Evolutionary conservation across 2,888 invertebrate species (phyloP).

Genomic region (Pterostichus madidus): DNA sequence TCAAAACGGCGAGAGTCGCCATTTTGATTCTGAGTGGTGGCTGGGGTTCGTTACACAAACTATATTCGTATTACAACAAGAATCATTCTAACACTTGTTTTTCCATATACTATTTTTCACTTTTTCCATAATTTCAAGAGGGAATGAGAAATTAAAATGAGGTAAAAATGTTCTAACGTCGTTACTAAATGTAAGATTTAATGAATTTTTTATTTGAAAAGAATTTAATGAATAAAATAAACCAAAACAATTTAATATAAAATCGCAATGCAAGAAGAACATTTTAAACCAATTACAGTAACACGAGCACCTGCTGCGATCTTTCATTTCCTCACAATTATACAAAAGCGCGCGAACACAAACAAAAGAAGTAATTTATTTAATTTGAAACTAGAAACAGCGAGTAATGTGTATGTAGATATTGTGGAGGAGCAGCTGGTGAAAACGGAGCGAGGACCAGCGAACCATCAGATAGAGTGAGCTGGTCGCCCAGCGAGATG

Average conservation of each 20-base stretch:
- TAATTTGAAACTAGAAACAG: constrained; percentile 61
- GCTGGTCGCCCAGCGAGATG: background rate
- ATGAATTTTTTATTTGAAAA: background rate
- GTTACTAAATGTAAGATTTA: background rate
- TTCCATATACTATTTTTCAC: too few relatives aligned
- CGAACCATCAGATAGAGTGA: background rate
- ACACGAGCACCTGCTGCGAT: constrained; percentile 34
- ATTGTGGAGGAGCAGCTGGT: constrained; percentile 4
- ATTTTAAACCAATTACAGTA: constrained; percentile 40
- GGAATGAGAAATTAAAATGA: too few relatives aligned
- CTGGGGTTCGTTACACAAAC: too few relatives aligned
- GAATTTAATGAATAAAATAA: constrained; percentile 22
- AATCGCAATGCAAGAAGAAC: constrained; percentile 8
- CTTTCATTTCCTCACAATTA: constrained; percentile 49
- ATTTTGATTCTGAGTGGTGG: too few relatives aligned
- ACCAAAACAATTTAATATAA: constrained; percentile 21
- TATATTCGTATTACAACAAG: too few relatives aligned
- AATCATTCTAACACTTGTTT: too few relatives aligned
- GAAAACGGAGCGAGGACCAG: background rate
- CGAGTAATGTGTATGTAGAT: constrained; percentile 57
- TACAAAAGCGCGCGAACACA: constrained; percentile 34
- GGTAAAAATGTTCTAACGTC: too few relatives aligned
- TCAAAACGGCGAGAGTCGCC: too few relatives aligned
- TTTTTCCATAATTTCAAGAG: too few relatives aligned
- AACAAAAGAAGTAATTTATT: constrained; percentile 57